Evolutionary conservation across 1,140 invertebrate species (phyloP).

Genomic region (Penaeus vannamei): DNA sequence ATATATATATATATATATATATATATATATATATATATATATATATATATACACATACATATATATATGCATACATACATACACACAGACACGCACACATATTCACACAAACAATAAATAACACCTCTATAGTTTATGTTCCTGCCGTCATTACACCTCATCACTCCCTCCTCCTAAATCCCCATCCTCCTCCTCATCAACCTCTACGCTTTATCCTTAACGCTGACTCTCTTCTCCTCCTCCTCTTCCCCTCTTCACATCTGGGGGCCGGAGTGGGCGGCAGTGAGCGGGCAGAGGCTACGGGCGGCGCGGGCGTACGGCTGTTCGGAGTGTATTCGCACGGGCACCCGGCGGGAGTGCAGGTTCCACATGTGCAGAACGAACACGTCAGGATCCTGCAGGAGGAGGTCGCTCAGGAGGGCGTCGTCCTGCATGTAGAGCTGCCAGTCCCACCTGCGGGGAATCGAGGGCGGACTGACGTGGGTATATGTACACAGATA

Average conservation of each 20-base stretch:
- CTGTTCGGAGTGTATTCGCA: neutral
- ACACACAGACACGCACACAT: too few species aligned
- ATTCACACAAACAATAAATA: too few species aligned
- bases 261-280: conserved; percentile 13
- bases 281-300: conserved; percentile 26
- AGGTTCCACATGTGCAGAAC: conserved; percentile 43
- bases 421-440: conserved; percentile 29
- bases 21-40: too few species aligned
- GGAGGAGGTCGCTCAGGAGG: neutral
- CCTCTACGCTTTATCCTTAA: neutral
- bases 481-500: neutral
- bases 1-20: too few species aligned
- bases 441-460: conserved; percentile 42
- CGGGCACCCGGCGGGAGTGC: conserved; percentile 25
- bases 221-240: neutral
- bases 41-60: too few species aligned
- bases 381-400: conserved; percentile 26
- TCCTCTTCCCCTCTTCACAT: conserved; percentile 13
- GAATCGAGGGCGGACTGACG: too few species aligned
- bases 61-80: too few species aligned
- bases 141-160: too few species aligned
- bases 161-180: too few species aligned
- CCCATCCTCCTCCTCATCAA: neutral
- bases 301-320: conserved; percentile 44
- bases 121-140: too few species aligned